Base-by-base conservation (phyloP, 30 jellyfish, hydroid and myxozoan genomes). In the Turritopsis rubra region DNA sequence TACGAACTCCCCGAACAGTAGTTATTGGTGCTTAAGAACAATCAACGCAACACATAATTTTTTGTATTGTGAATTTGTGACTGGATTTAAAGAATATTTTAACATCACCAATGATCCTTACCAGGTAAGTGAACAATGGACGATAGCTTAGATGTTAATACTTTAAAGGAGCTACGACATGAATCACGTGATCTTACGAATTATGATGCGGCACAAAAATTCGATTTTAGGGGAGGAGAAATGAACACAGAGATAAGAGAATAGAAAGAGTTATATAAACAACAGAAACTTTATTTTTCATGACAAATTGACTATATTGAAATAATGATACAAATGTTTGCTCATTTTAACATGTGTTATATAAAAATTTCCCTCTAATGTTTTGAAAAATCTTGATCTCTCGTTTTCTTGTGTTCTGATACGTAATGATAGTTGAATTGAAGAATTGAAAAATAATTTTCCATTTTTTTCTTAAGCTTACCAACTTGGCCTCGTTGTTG, bases 21-120 rank as follows among this genome's bases (percentile, higher is more conserved):
- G 96, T 18, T 91, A 86, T 82, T 88, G 95, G 96, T 91, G 98
- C 73, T 71, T 91, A 28, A 80, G 98, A 83, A 91, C 95, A 29
- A 87, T 91, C 52, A 91, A 91, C 65, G 72, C 95, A 30, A 91
- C 98, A 19, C 98, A 91, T 52, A 88, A 91, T 73, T 91, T 91
- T 87, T 22, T 91, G 29, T 91, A 91, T 65, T 91, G 98, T 78
- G 89, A 82, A 76, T 91, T 87, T 72, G 90, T 87, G 20, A 91
- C 98, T 1, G 88, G 87, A 1, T 91, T 87, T 79, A 60, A 65
- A 27, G 98, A 91, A 65, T 91, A 87, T 75, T 91, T 76, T 81
- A 91, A 91, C 73, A 52, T 91, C 72, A 79, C 71, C 27, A 75
- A 66, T 65, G 98, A 91, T 72, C 98, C 98, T 25, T 81, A 87